Evolutionary conservation across 2,888 invertebrate species (phyloP).

Genomic region (Tetranychus truncatus): DNA sequence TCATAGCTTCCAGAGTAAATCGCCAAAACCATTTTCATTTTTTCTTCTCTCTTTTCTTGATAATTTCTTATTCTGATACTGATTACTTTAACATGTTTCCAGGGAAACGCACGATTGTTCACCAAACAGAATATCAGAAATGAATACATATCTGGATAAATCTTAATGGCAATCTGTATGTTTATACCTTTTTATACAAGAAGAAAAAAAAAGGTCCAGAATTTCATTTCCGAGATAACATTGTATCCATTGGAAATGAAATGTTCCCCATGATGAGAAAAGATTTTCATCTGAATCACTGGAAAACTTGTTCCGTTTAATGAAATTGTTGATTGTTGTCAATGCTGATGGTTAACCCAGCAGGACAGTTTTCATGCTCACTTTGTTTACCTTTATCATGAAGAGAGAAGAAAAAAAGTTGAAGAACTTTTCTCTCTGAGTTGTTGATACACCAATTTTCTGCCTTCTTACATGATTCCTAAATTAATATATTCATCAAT

Average conservation of each 20-base stretch:
- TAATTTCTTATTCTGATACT: background rate
- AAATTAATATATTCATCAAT: background rate
- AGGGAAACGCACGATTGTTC: background rate
- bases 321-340: background rate
- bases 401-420: background rate
- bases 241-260: background rate
- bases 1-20: background rate
- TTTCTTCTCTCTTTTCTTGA: background rate
- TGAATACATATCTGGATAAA: no score
- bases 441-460: background rate
- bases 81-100: background rate
- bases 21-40: background rate
- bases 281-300: background rate
- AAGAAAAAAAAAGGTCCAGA: no score
- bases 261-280: background rate
- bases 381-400: background rate
- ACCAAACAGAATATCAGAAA: no score
- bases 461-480: background rate
- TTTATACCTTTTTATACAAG: no score
- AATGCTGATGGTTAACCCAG: background rate
- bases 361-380: background rate
- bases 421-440: background rate
- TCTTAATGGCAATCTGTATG: no score
- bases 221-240: background rate
- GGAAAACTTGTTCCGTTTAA: background rate